Conservation (phyloP, 1,140 invertebrate genomes). For the Zaprionus africanus region DNA sequence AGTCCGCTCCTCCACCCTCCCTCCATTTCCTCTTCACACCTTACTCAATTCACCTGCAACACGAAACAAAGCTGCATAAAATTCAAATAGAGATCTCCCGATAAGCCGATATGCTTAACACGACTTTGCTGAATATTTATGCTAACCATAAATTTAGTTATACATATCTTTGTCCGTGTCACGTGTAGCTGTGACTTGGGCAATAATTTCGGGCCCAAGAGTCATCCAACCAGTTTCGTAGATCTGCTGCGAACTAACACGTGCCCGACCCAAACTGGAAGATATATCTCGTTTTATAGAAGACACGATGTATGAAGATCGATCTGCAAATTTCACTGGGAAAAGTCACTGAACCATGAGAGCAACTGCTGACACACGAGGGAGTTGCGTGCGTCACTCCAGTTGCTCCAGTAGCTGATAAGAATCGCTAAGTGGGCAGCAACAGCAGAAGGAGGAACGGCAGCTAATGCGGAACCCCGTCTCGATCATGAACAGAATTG, state of each 20-base stretch:
- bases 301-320: neutral
- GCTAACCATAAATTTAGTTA: neutral
- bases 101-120: slow-evolving; percentile 1
- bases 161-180: slow-evolving; percentile 2
- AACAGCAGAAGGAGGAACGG: too few relatives aligned
- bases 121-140: slow-evolving; percentile 5
- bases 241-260: neutral
- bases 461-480: neutral
- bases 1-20: neutral
- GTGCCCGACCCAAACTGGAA: neutral
- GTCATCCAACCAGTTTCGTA: neutral
- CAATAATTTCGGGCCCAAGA: neutral
- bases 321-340: slow-evolving; percentile 1
- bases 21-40: neutral
- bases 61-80: neutral
- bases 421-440: slow-evolving; percentile 2
- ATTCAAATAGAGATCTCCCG: neutral
- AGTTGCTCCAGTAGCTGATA: neutral
- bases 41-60: neutral
- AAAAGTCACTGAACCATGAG: slow-evolving; percentile 3
- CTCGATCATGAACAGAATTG: neutral
- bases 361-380: neutral
- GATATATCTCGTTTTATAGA: neutral
- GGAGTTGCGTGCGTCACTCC: neutral
- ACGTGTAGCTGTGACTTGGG: neutral